Evolutionary conservation across 1,140 invertebrate genomes (phyloP), one percentile per base, ranked within the genome.

Genomic region (Drosophila sproati): DNA sequence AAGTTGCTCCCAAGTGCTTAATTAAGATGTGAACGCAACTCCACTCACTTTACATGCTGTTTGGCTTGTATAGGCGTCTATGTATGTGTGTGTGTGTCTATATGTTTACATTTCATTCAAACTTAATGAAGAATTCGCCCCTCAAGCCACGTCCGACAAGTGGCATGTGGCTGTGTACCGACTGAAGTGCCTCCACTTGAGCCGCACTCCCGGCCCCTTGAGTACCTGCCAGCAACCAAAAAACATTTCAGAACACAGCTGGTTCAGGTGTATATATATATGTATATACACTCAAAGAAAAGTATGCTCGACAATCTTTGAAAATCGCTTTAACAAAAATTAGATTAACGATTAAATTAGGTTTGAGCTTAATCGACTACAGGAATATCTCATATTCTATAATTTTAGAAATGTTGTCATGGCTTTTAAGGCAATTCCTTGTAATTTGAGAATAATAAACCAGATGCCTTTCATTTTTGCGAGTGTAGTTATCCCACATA

Each of bases 1-100:
- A 61, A 89, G 77, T 88, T 72, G 77, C 85, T 89, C 83, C 83
- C 83, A 80, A 88, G 83, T 74, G 83, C 80, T 83, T 88, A 88
- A 89, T 88, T 88, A 88, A 88, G 83, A 89, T 88, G 82, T 76
- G 68, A 80, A 69, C 72, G 59, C 67, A 73, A 79, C 72, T 73
- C 71, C 10, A 35, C 62, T 74, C 66, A 70, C 66, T 63, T 63
- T 62, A 63, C 72, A 70, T 56, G 66, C 59, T 60, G 60, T 59
- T 52, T 50, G 72, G 20, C 20, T 20, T 20, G 20, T 20, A 20
- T 20, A 20, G 20, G 20, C 20, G 20, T 20, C 20, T 20, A 20
- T 62, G 56, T 79, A 35, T 55, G 50, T 56, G 35, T 59, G 43
- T 74, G 39, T 52, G 57, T 41, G 59, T 43, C 35, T 60, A 54